Evolutionary conservation across 1,140 invertebrate species (phyloP), one percentile per base, ranked within the genome.

Genomic region (Orussus abietinus): DNA sequence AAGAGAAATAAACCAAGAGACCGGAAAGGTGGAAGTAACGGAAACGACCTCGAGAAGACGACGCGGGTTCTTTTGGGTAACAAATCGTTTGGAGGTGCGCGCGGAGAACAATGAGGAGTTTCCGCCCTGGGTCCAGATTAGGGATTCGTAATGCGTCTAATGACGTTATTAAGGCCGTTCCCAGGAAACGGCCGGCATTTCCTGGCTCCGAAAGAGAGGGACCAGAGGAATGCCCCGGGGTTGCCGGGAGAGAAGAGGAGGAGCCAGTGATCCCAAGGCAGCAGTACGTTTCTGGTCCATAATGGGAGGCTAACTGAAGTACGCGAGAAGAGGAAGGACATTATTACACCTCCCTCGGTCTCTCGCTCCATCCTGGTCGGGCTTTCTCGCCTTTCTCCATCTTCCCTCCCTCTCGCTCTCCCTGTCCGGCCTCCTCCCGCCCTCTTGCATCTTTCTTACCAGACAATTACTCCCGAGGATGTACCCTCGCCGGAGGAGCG

Each of bases 81-180:
- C n/a, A 25, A n/a, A 25, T 25, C 22, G n/a, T 6, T 25, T 7
- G 22, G 22, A 7, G 22, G 22, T 25, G n/a, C 6, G 6, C n/a
- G 22, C 22, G 22, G 22, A 7, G 22, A 25, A 25, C 22, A n/a
- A n/a, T n/a, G n/a, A n/a, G 21, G 14, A 34, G 14, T 38, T 26
- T 38, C 36, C 3, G 20, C 17, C 13, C 5, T 13, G 11, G 59
- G 57, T 57, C 59, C 49, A 68, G 64, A 70, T 70, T 66, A 67
- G 63, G 47, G 51, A 56, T 59, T 57, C 32, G 51, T 53, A 56
- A 64, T 64, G 59, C 59, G 60, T 70, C 55, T 64, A 65, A 68
- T 68, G 54, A 53, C 50, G 56, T 66, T 69, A 68, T 71, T 71
- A 69, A 49, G 53, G 55, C 59, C 55, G 57, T 59, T 56, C 53